These are phyloP conservation scores for Drosophila anomelani DNA, from an alignment of 2,888 invertebrate species.

Conservation along the genomic window DNA sequence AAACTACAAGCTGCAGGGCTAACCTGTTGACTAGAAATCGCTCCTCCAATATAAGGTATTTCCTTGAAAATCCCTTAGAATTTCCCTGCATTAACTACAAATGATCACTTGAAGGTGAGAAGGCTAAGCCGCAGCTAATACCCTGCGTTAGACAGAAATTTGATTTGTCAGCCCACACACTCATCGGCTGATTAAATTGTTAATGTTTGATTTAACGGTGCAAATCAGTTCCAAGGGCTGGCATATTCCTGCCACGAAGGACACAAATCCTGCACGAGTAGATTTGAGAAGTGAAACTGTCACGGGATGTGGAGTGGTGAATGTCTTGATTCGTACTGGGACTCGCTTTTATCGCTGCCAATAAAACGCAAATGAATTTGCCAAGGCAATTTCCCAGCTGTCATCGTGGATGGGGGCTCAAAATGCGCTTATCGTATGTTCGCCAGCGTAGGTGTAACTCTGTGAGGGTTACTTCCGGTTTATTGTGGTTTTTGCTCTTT, in stretches of 20 bases:
- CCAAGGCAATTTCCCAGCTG: constrained; percentile 46
- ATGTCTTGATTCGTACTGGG: constrained; percentile 45
- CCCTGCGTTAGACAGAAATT: constrained; percentile 16
- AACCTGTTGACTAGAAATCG: background rate
- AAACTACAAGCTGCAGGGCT: background rate
- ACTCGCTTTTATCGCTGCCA: constrained; percentile 47
- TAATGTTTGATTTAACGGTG: constrained; percentile 41
- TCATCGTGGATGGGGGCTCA: constrained; percentile 31
- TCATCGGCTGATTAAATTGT: constrained; percentile 43
- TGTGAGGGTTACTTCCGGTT: constrained; percentile 56
- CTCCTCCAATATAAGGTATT: background rate
- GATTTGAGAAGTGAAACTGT: constrained; percentile 12
- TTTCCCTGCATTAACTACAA: background rate
- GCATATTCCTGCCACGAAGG: background rate
- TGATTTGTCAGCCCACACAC: constrained; percentile 44
- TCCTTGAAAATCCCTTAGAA: background rate
- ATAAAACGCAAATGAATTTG: constrained; percentile 74
- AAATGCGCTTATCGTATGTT: constrained; percentile 62
- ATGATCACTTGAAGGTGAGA: background rate
- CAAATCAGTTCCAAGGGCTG: constrained; percentile 25
- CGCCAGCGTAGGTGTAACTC: constrained; percentile 22
- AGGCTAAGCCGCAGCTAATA: constrained; percentile 10
- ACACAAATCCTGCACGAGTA: constrained; percentile 1
- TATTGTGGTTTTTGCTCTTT: constrained; percentile 65
- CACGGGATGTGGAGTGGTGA: constrained; percentile 18